These are phyloP conservation scores for Podarcis muralis DNA, from an alignment of 2,113 vertebrate species.

Conservation along the genomic window DNA sequence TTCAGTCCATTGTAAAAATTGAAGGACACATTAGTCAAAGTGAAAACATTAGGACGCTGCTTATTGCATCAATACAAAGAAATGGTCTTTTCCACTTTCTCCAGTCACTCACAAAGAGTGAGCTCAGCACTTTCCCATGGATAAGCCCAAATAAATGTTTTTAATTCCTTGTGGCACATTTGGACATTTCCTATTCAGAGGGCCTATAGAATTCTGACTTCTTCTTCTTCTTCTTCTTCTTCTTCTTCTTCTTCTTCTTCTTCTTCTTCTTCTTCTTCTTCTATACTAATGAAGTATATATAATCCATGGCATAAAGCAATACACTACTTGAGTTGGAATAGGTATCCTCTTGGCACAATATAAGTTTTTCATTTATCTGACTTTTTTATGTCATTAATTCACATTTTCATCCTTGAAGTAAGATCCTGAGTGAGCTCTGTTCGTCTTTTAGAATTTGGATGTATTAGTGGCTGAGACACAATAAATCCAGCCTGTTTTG, in stretches of 20 bases:
- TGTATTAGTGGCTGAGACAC: background rate
- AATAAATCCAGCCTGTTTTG: background rate
- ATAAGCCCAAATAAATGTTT: background rate
- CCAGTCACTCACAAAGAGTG: background rate
- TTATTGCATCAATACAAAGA: background rate
- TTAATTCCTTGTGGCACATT: background rate
- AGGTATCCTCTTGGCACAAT: background rate
- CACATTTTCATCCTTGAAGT: background rate
- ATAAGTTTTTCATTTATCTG: background rate
- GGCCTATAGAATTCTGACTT: background rate
- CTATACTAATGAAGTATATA: too few relatives aligned
- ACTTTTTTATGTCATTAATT: background rate
- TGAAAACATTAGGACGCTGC: background rate
- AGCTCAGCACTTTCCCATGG: background rate
- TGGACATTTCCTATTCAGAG: background rate
- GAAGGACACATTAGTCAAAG: background rate
- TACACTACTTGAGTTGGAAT: background rate
- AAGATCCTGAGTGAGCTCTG: background rate
- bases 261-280: too few relatives aligned
- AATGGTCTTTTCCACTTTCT: background rate
- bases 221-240: too few relatives aligned
- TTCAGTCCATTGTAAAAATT: background rate
- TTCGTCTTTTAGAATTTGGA: background rate
- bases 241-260: too few relatives aligned
- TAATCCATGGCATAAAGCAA: background rate